Evolutionary conservation across 2,797 vertebrate genomes (phyloP), one percentile per base, ranked within the genome.

Genomic region (Eulemur coronatus): DNA sequence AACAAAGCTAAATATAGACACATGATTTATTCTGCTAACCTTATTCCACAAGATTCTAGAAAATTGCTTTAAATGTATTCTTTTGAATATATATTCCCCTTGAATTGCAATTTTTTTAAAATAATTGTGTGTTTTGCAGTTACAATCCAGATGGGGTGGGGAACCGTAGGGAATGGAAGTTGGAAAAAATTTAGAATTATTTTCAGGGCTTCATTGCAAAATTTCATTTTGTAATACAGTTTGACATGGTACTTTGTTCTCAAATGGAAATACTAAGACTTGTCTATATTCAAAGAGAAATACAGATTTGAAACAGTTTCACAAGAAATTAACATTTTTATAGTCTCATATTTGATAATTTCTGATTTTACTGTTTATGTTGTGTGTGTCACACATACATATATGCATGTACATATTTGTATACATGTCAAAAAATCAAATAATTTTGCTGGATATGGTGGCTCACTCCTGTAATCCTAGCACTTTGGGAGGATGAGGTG

Each of bases 21-120:
- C 2, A 41, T 48, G 48, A 93, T 61, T 94, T 95, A 82, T 57
- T 61, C 28, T 86, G 11, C 20, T 94, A 43, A 80, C 4, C 14
- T 73, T 55, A 79, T 82, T 92, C 22, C 18, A 75, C 6, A 90
- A 79, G 33, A 70, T 73, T 94, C n/a, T 90, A 81, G 79, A 95
- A 91, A 70, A 63, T 38, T 75, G 7, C 57, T 89, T 89, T 78
- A 61, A 78, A 69, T 82, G 41, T 86, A 33, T 92, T 55, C n/a
- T 89, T 87, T 80, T 72, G 14, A 90, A 81, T 89, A 82, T 75
- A 35, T 81, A 93, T 73, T 75, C 15, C 9, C 69, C 18, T 85
- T 67, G 48, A 67, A 86, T 80, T 72, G 46, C 4, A 94, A 84
- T 84, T 94, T 96, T 11, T 87, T 96, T 93, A 67, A 84, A 94